These are phyloP conservation scores for Melanerpes formicivorus DNA, from an alignment of 2,113 vertebrate species.

Conservation along the genomic window DNA sequence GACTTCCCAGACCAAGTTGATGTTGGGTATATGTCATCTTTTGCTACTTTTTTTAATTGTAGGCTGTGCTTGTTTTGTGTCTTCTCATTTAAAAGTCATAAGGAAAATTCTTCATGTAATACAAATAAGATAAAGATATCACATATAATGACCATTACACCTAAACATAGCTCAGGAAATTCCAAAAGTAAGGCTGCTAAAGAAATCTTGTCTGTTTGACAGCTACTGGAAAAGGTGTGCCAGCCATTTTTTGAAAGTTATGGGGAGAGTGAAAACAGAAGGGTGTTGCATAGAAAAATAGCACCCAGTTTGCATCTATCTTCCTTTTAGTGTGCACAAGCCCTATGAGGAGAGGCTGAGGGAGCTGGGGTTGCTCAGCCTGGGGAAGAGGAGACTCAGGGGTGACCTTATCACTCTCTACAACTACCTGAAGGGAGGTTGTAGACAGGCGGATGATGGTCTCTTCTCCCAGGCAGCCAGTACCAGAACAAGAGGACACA, in stretches of 20 bases:
- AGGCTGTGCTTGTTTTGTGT: background rate
- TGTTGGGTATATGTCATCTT: constrained; percentile 82
- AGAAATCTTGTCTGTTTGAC: background rate
- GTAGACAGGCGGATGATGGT: too few species aligned
- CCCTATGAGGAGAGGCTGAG: too few species aligned
- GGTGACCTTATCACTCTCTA: too few species aligned
- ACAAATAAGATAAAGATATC: constrained; percentile 12
- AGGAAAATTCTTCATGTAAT: background rate
- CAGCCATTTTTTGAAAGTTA: background rate
- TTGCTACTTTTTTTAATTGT: constrained; percentile 20
- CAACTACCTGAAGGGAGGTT: too few species aligned
- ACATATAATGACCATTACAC: background rate
- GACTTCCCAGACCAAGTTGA: constrained; percentile 87
- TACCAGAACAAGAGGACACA: too few species aligned
- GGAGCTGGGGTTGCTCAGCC: too few species aligned
- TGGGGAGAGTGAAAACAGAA: background rate
- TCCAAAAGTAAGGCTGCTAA: background rate
- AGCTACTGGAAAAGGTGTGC: background rate
- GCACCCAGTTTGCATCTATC: background rate
- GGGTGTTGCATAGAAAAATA: background rate
- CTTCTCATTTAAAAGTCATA: constrained; percentile 17
- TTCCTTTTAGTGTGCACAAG: background rate
- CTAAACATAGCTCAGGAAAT: constrained; percentile 1
- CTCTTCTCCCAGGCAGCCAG: too few species aligned
- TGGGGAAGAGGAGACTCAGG: too few species aligned